Percentiles rank a stretch among this genome's conserved stretches.
phyloP scores from a whole-genome alignment of 2,113 vertebrate genomes.

The Lipophrys pholis region DNA sequence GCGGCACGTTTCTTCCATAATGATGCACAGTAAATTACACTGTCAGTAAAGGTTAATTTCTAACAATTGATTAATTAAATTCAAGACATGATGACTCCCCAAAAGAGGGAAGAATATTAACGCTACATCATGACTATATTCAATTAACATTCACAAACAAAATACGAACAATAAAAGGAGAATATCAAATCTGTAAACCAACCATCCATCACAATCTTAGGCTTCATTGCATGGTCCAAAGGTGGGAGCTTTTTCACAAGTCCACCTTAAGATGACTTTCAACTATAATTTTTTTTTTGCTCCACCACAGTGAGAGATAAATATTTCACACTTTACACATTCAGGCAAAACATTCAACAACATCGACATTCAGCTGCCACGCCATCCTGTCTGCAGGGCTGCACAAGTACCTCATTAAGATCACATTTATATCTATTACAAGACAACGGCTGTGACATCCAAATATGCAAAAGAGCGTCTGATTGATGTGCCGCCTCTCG shows the following conservation, averaged over 20 bases:
- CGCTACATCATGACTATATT: not conserved
- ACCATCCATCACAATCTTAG: not conserved
- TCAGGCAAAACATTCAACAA: conserved; percentile 31
- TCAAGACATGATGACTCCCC: conserved; percentile 23
- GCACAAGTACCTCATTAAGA: conserved; percentile 13
- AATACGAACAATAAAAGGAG: conserved; percentile 4
- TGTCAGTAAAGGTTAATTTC: conserved; percentile 20
- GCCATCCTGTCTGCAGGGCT: conserved; percentile 19
- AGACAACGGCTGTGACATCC: not conserved
- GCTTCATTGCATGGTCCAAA: conserved; percentile 23
- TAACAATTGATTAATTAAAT: not conserved
- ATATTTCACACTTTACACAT: conserved; percentile 40
- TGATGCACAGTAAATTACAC: conserved; percentile 28
- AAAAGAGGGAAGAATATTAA: conserved; percentile 5
- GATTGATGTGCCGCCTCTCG: not conserved
- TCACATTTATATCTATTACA: not conserved
- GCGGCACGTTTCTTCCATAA: conserved; percentile 12
- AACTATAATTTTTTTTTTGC: not conserved
- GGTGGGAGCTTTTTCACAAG: not conserved
- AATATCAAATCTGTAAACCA: not conserved
- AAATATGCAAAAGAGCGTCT: not conserved
- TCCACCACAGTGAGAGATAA: conserved; percentile 24
- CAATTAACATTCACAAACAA: conserved; percentile 9
- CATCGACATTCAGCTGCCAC: conserved; percentile 52
- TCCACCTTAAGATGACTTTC: conserved; percentile 30